Percentiles rank a stretch among this genome's conserved stretches.
Evolutionary conservation across 2,797 vertebrate genomes (phyloP).

Genomic region (Mormyrops boulengeri): DNA sequence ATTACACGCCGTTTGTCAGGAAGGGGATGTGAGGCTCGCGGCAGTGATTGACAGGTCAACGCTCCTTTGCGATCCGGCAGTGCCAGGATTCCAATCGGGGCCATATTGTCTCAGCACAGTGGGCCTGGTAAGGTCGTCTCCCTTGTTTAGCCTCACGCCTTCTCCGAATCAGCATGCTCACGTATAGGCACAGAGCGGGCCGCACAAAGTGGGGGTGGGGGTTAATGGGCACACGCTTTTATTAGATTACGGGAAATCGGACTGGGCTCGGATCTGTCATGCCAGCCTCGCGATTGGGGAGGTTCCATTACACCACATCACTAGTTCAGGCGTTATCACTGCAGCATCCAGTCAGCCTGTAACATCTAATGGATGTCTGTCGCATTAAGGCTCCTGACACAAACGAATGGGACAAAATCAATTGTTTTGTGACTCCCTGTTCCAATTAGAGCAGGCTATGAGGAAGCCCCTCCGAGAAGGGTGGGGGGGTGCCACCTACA

Average conservation of each 20-base stretch:
- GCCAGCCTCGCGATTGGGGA: not conserved
- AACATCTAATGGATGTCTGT: not conserved
- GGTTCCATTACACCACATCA: not conserved
- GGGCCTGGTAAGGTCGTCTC: slow-evolving; percentile 20
- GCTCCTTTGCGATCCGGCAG: not conserved
- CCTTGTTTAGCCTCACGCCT: not conserved
- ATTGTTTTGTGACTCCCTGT: slow-evolving; percentile 4
- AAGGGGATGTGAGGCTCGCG: not conserved
- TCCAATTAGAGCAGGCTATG: not conserved
- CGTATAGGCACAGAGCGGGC: slow-evolving; percentile 13
- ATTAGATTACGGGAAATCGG: slow-evolving; percentile 37
- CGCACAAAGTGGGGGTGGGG: slow-evolving; percentile 22
- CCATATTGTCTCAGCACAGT: slow-evolving; percentile 15
- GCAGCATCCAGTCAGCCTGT: not conserved
- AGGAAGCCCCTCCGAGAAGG: not conserved
- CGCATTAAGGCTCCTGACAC: slow-evolving; percentile 3
- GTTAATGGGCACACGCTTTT: slow-evolving; percentile 30
- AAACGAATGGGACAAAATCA: not conserved
- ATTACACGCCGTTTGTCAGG: not conserved
- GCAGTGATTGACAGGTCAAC: not conserved
- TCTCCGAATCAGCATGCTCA: slow-evolving; percentile 19
- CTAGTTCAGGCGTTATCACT: not conserved
- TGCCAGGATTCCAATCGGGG: slow-evolving; percentile 23
- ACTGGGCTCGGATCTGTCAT: slow-evolving; percentile 17
- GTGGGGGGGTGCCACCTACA: not conserved